Evolutionary conservation across 2,888 invertebrate genomes (phyloP).

Genomic region (Diplazon laetatorius): DNA sequence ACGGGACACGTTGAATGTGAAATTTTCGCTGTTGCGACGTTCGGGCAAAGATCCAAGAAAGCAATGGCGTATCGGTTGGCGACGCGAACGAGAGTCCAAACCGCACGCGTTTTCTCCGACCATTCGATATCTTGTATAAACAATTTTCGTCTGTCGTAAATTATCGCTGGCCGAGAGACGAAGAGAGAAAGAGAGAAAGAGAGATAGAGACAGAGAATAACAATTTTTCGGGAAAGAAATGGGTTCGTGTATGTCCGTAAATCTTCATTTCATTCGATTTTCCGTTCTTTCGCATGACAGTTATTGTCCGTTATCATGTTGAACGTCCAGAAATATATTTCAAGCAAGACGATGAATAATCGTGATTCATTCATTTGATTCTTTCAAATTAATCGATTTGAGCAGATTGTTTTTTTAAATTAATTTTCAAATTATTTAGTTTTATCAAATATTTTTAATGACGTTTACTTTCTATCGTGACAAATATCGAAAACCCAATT

Average conservation of each 20-base stretch:
- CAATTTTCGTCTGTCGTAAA: constrained; percentile 69
- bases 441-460: no score
- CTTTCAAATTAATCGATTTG: no score
- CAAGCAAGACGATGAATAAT: not conserved
- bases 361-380: no score
- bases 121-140: constrained; percentile 72
- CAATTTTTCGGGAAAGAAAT: constrained; percentile 36
- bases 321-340: not conserved
- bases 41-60: constrained; percentile 74
- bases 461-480: no score
- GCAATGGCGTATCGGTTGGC: constrained; percentile 69
- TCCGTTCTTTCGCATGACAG: not conserved
- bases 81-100: not conserved
- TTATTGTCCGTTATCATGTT: not conserved
- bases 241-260: constrained; percentile 18
- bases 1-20: constrained; percentile 66
- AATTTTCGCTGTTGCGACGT: constrained; percentile 39
- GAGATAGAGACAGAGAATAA: constrained; percentile 48
- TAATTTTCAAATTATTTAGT: no score
- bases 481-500: no score
- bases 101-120: constrained; percentile 38
- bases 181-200: no score
- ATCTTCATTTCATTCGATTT: constrained; percentile 23
- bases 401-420: no score
- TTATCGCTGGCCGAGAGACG: constrained; percentile 61